These are phyloP conservation scores for Lasioglossum malachurum DNA, from an alignment of 2,888 invertebrate genomes.

Conservation along the genomic window DNA sequence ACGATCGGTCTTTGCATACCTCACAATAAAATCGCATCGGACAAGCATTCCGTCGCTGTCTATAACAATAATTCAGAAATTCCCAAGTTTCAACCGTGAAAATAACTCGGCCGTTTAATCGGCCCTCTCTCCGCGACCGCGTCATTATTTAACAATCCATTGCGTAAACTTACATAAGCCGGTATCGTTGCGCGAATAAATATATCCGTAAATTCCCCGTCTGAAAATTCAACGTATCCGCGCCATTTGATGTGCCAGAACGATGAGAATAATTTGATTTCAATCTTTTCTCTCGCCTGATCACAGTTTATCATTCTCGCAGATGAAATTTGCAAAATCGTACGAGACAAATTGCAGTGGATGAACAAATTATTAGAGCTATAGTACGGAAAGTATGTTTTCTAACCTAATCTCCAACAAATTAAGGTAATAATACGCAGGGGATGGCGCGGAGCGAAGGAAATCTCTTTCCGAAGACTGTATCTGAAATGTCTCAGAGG, in stretches of 20 bases:
- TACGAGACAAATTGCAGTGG: too few species aligned
- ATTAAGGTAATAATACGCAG: too few species aligned
- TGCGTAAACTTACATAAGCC: slow-evolving; percentile 9
- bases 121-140: not conserved
- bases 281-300: not conserved
- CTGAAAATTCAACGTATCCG: too few species aligned
- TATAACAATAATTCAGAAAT: slow-evolving; percentile 11
- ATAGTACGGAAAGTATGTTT: not conserved
- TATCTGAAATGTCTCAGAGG: not conserved
- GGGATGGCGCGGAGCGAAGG: not conserved
- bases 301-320: not conserved
- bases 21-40: not conserved
- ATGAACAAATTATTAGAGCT: not conserved
- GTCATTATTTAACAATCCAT: slow-evolving; percentile 10
- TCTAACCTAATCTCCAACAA: not conserved
- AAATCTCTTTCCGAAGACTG: not conserved
- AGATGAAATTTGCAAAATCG: not conserved
- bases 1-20: not conserved
- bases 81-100: not conserved
- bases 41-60: not conserved
- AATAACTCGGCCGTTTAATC: slow-evolving; percentile 3
- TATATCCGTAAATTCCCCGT: slow-evolving; percentile 3
- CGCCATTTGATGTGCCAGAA: too few species aligned
- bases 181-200: slow-evolving; percentile 8
- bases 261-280: not conserved